These are phyloP conservation scores for Poeciliopsis infans DNA, from an alignment of 2,797 vertebrate genomes.

Conservation along the genomic window DNA sequence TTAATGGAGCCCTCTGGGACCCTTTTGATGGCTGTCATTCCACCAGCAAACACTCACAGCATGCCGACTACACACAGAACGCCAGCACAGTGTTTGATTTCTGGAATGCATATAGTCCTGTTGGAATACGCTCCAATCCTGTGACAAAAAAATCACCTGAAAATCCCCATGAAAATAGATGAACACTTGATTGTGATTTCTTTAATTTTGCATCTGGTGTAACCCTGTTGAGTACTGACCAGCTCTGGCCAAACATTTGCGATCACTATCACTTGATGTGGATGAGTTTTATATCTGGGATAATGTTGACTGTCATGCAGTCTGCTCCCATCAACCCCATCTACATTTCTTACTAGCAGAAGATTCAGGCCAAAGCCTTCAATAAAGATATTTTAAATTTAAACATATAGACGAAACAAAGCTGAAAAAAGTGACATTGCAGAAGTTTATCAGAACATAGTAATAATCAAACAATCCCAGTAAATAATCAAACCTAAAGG, in stretches of 20 bases:
- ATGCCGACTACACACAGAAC: background rate
- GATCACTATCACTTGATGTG: background rate
- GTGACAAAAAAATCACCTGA: background rate
- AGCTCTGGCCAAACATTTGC: background rate
- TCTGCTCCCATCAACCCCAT: background rate
- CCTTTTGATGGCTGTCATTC: conserved; percentile 26
- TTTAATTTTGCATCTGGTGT: background rate
- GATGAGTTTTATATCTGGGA: background rate
- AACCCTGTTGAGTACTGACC: background rate
- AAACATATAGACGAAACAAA: too few relatives aligned
- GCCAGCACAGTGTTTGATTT: background rate
- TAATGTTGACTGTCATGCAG: background rate
- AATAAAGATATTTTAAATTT: too few relatives aligned
- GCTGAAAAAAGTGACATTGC: background rate
- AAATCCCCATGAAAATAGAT: background rate
- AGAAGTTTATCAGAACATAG: background rate
- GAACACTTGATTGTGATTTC: background rate
- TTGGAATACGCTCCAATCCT: background rate
- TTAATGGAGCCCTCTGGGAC: conserved; percentile 24
- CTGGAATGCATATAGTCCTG: background rate
- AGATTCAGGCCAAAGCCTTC: background rate
- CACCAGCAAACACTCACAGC: background rate
- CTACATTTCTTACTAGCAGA: background rate
- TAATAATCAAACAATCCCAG: background rate
- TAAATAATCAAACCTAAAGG: background rate